A percentile compares a stretch with the other conserved stretches of the same genome.
Conservation (phyloP, 2,888 invertebrate species). For the Elegia similella region DNA sequence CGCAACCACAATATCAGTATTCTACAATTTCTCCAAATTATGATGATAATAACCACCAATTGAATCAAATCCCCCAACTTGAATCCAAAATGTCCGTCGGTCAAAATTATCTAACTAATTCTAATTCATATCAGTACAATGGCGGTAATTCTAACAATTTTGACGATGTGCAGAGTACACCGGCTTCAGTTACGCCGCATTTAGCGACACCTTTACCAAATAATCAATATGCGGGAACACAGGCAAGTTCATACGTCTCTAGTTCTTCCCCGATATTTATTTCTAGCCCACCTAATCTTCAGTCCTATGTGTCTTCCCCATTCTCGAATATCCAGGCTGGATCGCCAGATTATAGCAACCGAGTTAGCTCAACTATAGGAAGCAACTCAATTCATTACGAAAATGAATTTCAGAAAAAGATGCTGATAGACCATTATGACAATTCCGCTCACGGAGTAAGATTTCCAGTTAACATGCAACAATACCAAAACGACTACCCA, state of each 20-base stretch:
- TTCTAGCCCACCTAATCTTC: slow-evolving; percentile 64
- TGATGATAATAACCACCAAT: slow-evolving; percentile 52
- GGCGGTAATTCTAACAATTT: slow-evolving; percentile 50
- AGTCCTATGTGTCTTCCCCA: slow-evolving; percentile 67
- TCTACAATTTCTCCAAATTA: slow-evolving; percentile 57
- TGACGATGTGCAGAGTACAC: slow-evolving; percentile 59
- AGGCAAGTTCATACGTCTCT: slow-evolving; percentile 61
- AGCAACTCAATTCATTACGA: slow-evolving; percentile 52
- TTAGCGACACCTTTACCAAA: slow-evolving; percentile 60
- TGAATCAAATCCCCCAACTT: slow-evolving; percentile 49
- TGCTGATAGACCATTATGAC: slow-evolving; percentile 71
- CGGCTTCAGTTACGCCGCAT: slow-evolving; percentile 58
- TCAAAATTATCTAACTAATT: slow-evolving; percentile 49
- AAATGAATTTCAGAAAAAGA: slow-evolving; percentile 54
- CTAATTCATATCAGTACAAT: slow-evolving; percentile 54
- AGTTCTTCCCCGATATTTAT: slow-evolving; percentile 65
- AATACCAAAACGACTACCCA: slow-evolving; percentile 59
- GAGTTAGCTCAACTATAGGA: slow-evolving; percentile 51
- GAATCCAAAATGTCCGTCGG: slow-evolving; percentile 55
- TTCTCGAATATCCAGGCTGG: slow-evolving; percentile 59
- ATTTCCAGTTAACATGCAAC: slow-evolving; percentile 53
- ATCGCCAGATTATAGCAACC: slow-evolving; percentile 56
- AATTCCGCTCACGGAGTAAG: slow-evolving; percentile 66
- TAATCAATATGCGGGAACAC: slow-evolving; percentile 61
- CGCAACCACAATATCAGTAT: slow-evolving; percentile 68